These are phyloP conservation scores for Sminthurinus signatus DNA, from an alignment of 1,140 invertebrate species.

Conservation along the genomic window DNA sequence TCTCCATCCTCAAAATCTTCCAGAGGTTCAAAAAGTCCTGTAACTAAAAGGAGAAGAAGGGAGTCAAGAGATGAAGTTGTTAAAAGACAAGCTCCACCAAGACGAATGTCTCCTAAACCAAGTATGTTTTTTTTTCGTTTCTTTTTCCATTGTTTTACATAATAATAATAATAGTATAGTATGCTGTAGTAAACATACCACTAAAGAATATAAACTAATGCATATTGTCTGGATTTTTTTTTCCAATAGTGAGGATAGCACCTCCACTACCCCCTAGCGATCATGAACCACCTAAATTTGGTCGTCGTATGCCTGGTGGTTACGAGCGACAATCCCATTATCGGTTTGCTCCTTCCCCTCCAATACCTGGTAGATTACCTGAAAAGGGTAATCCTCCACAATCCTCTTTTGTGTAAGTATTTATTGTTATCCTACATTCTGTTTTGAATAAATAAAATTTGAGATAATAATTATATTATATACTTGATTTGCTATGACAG, in stretches of 20 bases:
- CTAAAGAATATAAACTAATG: neutral
- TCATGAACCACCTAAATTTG: no score
- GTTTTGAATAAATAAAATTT: neutral
- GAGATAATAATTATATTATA: neutral
- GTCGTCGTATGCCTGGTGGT: neutral
- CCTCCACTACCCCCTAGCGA: conserved; percentile 33
- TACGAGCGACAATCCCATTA: conserved; percentile 11
- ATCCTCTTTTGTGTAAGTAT: conserved; percentile 23
- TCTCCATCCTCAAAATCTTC: conserved; percentile 33
- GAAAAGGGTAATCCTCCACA: conserved; percentile 19
- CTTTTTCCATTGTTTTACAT: neutral
- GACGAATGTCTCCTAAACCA: conserved; percentile 30
- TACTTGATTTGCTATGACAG: no score
- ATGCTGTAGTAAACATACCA: neutral
- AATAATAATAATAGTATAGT: neutral
- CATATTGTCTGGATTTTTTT: no score
- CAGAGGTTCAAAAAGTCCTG: conserved; percentile 25
- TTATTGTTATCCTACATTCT: neutral
- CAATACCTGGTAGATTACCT: conserved; percentile 5
- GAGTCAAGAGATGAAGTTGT: conserved; percentile 20
- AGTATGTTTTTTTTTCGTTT: neutral
- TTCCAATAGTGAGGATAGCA: conserved; percentile 38
- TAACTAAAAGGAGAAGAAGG: conserved; percentile 21
- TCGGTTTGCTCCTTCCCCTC: conserved; percentile 30
- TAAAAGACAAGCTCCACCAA: conserved; percentile 37